Base-by-base conservation (phyloP, 2,888 invertebrate species). In the Chydorus sphaericus region DNA sequence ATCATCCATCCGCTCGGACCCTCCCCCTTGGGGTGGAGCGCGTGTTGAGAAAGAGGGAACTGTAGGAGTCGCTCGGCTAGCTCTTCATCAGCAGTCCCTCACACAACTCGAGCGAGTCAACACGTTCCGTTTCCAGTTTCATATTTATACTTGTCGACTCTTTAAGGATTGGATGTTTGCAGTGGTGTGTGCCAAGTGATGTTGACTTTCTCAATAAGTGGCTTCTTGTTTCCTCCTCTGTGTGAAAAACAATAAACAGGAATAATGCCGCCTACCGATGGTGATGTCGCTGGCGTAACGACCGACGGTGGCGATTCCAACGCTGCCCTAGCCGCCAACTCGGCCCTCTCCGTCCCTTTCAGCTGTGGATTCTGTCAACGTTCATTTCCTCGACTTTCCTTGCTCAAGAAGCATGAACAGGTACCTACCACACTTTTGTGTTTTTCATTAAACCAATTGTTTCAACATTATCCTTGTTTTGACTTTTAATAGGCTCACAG, bases 351-450 rank as follows among this genome's bases (percentile, higher is more conserved):
- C 11, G 54, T 88, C 62, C 89, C 89, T 60, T 87, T 89, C 76
- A 83, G 85, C 67, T 91, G 90, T 73, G 85, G 85, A 72, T 90
- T 86, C 75, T 92, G 91, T 75, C 86, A 90, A 68, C 85, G 88
- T 70, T 86, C 89, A 62, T 91, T 90, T 73, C 84, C 89, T 18
- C 78, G 88, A 63, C 81, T 85, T 62, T 85, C 85, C 61, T 85
- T 86, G 69, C 78, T 91, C 64, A 88, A 88, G 73, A 85, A 88
- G 72, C 91, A 91, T 76, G 88, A 91, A 72, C 90, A 90, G 85
- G 90, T 90, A 71, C 68, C 73, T 39, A 4, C n/a, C 18, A 14
- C 8, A 10, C 14, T n/a, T 49, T 26, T 14, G n/a, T 11, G n/a
- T 11, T 44, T 44, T 44, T n/a, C n/a, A 10, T 11, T 8, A 44